A percentile compares a stretch with the other conserved stretches of the same genome.
Conservation (phyloP, 1,140 invertebrate species). For the Cotesia vestalis region DNA sequence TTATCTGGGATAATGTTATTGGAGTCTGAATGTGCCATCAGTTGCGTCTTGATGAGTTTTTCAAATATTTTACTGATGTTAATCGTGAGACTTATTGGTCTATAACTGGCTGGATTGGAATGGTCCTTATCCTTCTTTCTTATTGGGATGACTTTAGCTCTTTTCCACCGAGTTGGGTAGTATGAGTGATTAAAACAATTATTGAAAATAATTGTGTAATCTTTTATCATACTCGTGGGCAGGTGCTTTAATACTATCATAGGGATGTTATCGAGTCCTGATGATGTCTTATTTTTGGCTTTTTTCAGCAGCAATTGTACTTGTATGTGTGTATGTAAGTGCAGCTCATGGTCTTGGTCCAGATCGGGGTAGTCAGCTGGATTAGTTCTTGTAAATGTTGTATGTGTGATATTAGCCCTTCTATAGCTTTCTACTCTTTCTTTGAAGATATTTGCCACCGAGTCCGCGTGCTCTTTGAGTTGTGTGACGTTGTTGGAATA, state of each 20-base stretch:
- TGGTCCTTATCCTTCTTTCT: slow-evolving; percentile 41
- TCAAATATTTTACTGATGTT: slow-evolving; percentile 39
- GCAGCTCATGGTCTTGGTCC: not conserved
- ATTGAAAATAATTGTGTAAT: no score
- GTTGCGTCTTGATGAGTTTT: not conserved
- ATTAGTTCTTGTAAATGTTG: not conserved
- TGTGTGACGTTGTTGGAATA: not conserved
- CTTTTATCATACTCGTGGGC: not conserved
- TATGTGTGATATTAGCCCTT: not conserved
- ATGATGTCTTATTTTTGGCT: slow-evolving; percentile 21
- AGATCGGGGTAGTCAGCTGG: not conserved
- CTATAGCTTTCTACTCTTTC: not conserved
- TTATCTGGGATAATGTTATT: slow-evolving; percentile 14
- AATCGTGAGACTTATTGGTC: slow-evolving; percentile 43
- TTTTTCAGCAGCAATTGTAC: not conserved
- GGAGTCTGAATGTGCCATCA: not conserved
- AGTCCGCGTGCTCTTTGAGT: slow-evolving; percentile 16
- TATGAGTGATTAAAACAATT: no score
- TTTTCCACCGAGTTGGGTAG: slow-evolving; percentile 42
- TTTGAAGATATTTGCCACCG: not conserved
- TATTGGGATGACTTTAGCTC: slow-evolving; percentile 41
- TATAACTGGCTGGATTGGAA: slow-evolving; percentile 32
- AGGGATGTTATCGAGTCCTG: not conserved
- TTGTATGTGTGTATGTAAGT: not conserved
- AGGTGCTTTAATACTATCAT: not conserved